These are phyloP conservation scores for Tragelaphus buxtoni DNA, from an alignment of 2,113 vertebrate genomes.

Conservation along the genomic window DNA sequence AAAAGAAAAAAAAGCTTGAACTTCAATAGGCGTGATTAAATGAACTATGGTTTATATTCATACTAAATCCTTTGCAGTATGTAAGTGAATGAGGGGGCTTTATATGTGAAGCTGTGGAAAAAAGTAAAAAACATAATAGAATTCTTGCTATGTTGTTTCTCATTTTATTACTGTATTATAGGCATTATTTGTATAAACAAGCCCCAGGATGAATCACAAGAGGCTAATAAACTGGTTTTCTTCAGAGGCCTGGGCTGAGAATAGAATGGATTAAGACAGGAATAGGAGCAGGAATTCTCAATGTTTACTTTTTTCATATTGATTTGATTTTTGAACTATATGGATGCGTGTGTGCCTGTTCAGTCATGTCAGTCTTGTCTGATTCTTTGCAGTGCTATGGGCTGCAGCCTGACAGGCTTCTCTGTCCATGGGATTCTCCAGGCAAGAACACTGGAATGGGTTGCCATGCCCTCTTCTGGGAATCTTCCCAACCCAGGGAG, in stretches of 20 bases:
- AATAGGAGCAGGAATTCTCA: neutral
- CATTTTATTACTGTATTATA: neutral
- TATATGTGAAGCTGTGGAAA: neutral
- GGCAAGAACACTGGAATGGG: too few species aligned
- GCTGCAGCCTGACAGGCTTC: too few species aligned
- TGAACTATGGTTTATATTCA: neutral
- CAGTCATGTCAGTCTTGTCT: too few species aligned
- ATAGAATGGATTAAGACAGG: neutral
- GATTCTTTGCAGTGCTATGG: too few species aligned
- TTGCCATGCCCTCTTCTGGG: too few species aligned
- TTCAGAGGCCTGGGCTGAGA: neutral
- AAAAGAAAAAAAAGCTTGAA: neutral
- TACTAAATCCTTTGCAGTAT: neutral
- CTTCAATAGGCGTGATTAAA: neutral
- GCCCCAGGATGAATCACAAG: neutral
- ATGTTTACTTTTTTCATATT: neutral
- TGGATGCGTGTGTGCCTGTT: neutral
- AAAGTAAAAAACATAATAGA: neutral
- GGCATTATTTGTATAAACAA: neutral
- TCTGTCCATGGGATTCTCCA: too few species aligned
- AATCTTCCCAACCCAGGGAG: too few species aligned
- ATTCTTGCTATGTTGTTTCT: neutral
- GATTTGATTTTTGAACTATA: neutral
- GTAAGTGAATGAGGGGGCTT: neutral
- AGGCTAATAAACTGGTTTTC: neutral